Conservation (phyloP, 2,888 invertebrate species). For the Aleiodes leptofemur region DNA sequence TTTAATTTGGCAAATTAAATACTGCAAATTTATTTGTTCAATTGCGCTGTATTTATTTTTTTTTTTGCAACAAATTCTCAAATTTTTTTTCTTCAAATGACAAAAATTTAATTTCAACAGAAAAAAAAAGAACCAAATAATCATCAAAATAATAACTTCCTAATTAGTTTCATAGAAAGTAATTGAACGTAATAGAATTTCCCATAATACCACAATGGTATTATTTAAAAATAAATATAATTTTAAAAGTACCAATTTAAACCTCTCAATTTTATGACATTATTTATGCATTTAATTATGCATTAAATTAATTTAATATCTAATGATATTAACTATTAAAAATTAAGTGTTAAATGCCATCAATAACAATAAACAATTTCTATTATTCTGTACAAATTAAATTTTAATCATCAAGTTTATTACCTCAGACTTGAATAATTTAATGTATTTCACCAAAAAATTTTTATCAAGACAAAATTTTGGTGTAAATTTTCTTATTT, state of each 20-base stretch:
- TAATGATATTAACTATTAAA: neutral
- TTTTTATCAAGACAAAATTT: too few species aligned
- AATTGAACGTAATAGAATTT: conserved; percentile 2
- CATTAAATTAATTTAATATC: neutral
- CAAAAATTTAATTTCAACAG: neutral
- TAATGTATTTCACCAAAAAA: neutral
- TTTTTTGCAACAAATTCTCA: conserved; percentile 2
- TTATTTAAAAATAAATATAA: neutral
- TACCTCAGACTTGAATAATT: too few species aligned
- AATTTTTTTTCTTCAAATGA: neutral
- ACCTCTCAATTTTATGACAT: neutral
- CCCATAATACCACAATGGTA: conserved; percentile 1
- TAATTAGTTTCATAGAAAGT: too few species aligned
- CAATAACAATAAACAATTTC: neutral
- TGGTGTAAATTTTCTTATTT: too few species aligned
- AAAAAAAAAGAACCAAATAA: too few species aligned
- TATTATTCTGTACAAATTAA: conserved; percentile 10
- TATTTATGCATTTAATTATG: neutral
- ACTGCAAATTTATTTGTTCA: conserved; percentile 20
- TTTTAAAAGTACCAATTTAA: neutral
- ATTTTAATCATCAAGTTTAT: neutral
- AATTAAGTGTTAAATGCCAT: conserved; percentile 18
- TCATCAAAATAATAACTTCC: too few species aligned
- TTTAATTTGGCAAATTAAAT: conserved; percentile 30
- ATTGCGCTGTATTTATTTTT: neutral